Base-by-base conservation (phyloP, 2,797 vertebrate genomes). In the Tragelaphus oryx region DNA sequence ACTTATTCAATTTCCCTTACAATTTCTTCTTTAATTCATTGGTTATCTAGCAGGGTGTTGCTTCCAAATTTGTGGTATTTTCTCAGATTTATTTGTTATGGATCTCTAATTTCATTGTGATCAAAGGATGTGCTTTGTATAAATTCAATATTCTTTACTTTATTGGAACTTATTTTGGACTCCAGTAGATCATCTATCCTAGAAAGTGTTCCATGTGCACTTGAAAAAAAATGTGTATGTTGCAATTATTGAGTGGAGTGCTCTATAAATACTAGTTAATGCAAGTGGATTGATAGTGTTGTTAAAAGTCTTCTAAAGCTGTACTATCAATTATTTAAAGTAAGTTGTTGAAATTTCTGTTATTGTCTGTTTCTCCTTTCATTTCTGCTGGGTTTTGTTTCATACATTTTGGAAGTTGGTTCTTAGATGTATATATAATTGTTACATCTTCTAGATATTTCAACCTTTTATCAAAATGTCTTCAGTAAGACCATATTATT, bases 121-220 rank as follows among this genome's bases (percentile, higher is more conserved):
- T 79, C 48, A 62, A 59, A 75, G n/a, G 52, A 65, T 50, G 24
- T 79, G 48, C 14, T 52, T 76, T 92, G 52, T 79, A 83, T 52
- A 93, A 68, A 68, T 59, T 91, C 14, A 83, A 37, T 59, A 30
- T 46, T 52, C 17, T 91, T 84, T 60, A 89, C 85, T 86, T 96
- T 88, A 75, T 44, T 89, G 74, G 71, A 46, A 76, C 46, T 95
- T 93, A 74, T 93, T 81, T 91, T 54, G 87, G 48, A 16, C n/a
- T 87, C 30, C 55, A 68, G n/a, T 57, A 33, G 59, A 88, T 48
- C 48, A 71, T 91, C 55, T 93, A 75, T 65, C 41, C 54, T 91
- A 50, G 33, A 93, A 62, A 88, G 78, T 93, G n/a, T 94, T 93
- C 28, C 57, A 68, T 48, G 48, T 84, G 22, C n/a, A 85, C 41